Percentiles rank a stretch among this genome's conserved stretches.
Evolutionary conservation across 1,140 invertebrate species (phyloP).

Genomic region (Nasonia giraulti): DNA sequence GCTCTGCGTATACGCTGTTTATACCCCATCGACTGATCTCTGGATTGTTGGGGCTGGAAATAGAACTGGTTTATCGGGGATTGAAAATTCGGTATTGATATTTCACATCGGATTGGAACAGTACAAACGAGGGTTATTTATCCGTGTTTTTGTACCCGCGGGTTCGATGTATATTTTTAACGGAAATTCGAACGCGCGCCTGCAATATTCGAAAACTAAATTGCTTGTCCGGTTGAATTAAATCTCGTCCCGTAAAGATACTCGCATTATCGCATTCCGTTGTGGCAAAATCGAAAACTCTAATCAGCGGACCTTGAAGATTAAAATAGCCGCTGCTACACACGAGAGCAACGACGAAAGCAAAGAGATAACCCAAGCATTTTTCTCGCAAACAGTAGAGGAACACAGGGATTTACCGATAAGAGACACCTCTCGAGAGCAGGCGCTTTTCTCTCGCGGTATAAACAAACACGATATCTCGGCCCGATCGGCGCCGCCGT

Average conservation of each 20-base stretch:
- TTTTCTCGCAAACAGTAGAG: slow-evolving; percentile 46
- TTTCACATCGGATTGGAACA: not conserved
- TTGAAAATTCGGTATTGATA: not conserved
- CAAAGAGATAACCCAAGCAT: not conserved
- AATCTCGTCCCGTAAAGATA: too few relatives aligned
- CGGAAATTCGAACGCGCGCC: too few relatives aligned
- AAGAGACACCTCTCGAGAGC: not conserved
- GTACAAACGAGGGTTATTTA: not conserved
- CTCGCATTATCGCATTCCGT: too few relatives aligned
- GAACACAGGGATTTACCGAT: slow-evolving; percentile 12
- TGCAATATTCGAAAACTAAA: too few relatives aligned
- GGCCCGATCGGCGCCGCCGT: not conserved
- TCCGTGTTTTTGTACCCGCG: too few relatives aligned
- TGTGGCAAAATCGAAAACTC: not conserved
- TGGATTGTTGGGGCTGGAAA: not conserved
- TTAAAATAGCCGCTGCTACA: not conserved
- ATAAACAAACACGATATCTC: slow-evolving; percentile 42
- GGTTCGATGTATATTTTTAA: not conserved
- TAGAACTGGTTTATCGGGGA: not conserved
- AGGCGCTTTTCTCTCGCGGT: slow-evolving; percentile 10
- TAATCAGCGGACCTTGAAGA: not conserved
- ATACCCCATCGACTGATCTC: not conserved
- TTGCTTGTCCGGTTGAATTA: too few relatives aligned
- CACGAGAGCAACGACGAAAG: not conserved
- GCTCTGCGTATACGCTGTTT: not conserved